A percentile compares a stretch with the other conserved stretches of the same genome.
Evolutionary conservation across 2,888 invertebrate species (phyloP).

Genomic region (Cyclophora albipunctata): DNA sequence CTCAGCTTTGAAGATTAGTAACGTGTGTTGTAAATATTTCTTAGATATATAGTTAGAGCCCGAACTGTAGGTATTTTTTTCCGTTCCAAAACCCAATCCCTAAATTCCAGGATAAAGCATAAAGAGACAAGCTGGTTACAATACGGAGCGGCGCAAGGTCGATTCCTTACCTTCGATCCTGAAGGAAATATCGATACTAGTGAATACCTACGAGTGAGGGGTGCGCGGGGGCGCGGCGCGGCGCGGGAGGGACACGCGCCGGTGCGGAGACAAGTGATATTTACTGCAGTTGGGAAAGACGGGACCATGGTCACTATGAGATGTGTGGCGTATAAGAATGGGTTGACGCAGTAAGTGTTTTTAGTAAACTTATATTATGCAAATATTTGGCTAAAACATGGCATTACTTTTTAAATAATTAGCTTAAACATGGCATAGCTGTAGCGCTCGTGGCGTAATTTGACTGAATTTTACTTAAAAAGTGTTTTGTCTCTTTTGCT

Average conservation of each 20-base stretch:
- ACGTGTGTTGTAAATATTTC: no score
- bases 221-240: slow-evolving; percentile 65
- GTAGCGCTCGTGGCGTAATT: neutral
- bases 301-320: slow-evolving; percentile 76
- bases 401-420: neutral
- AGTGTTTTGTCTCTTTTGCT: no score
- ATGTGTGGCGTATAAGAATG: slow-evolving; percentile 63
- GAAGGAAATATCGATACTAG: slow-evolving; percentile 39
- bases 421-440: neutral
- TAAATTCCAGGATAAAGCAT: slow-evolving; percentile 42
- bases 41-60: no score
- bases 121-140: slow-evolving; percentile 75
- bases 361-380: neutral
- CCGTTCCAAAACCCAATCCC: no score
- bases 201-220: slow-evolving; percentile 67
- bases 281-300: slow-evolving; percentile 61
- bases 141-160: slow-evolving; percentile 78
- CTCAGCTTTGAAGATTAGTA: no score
- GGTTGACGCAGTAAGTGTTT: slow-evolving; percentile 73
- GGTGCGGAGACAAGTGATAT: slow-evolving; percentile 38
- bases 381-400: neutral
- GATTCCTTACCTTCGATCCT: slow-evolving; percentile 60
- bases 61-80: no score
- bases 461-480: no score
- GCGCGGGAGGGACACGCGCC: slow-evolving; percentile 35